Evolutionary conservation across 64 coral and sea anemone genomes (phyloP).

Genomic region (Pocillopora damicornis): DNA sequence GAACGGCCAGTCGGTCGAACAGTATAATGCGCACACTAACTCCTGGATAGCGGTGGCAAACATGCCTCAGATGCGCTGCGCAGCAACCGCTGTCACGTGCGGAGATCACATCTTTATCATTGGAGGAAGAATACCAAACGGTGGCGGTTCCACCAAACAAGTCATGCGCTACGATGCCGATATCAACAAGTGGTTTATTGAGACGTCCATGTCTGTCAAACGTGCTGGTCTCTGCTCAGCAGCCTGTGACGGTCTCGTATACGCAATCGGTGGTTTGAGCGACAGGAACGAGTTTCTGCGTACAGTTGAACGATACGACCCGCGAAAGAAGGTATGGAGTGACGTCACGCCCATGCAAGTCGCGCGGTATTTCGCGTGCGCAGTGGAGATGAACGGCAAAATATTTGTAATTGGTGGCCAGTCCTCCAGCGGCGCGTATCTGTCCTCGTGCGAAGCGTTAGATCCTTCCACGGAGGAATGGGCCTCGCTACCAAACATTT

Average conservation of each 20-base stretch:
- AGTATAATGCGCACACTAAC: slow-evolving; percentile 50
- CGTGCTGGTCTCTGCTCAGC: slow-evolving; percentile 45
- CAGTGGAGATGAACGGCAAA: slow-evolving; percentile 44
- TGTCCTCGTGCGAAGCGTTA: slow-evolving; percentile 43
- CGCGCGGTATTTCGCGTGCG: slow-evolving; percentile 29
- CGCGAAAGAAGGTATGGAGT: slow-evolving; percentile 27
- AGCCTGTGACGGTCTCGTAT: slow-evolving; percentile 21
- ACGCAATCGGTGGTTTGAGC: slow-evolving; percentile 43
- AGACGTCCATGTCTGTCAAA: slow-evolving; percentile 50
- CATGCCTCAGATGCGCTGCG: slow-evolving; percentile 41
- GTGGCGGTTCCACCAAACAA: slow-evolving; percentile 23
- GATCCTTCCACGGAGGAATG: slow-evolving; percentile 45
- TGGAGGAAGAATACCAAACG: slow-evolving; percentile 40
- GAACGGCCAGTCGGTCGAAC: slow-evolving; percentile 56
- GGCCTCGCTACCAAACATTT: slow-evolving; percentile 46
- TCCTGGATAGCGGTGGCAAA: slow-evolving; percentile 41
- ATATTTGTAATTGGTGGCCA: slow-evolving; percentile 62
- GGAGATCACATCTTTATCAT: slow-evolving; percentile 64
- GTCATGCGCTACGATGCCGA: slow-evolving; percentile 56
- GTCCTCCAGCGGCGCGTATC: slow-evolving; percentile 30
- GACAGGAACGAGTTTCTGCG: slow-evolving; percentile 49
- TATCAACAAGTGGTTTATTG: slow-evolving; percentile 54
- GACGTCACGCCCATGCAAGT: slow-evolving; percentile 32
- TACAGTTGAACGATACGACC: slow-evolving; percentile 53
- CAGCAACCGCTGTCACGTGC: slow-evolving; percentile 33